A percentile compares a stretch with the other conserved stretches of the same genome.
phyloP scores from a whole-genome alignment of 2,888 invertebrate species.

The Heterodera filipjevi region DNA sequence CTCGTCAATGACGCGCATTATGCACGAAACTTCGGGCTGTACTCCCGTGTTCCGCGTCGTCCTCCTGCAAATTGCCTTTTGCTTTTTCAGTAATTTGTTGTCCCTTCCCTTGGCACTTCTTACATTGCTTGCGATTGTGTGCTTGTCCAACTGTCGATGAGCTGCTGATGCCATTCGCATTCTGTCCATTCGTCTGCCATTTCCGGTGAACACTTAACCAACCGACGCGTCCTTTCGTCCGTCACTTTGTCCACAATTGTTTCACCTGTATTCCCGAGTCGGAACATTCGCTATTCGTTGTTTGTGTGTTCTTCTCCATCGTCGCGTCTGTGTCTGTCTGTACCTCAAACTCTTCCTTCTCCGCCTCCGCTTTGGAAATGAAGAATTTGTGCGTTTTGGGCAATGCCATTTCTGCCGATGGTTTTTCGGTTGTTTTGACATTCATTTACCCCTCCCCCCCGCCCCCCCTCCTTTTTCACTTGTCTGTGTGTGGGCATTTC shows the following conservation, averaged over 20 bases:
- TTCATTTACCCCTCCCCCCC: neutral
- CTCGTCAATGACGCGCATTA: slow-evolving; percentile 41
- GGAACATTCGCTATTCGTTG: slow-evolving; percentile 21
- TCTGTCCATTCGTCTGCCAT: slow-evolving; percentile 15
- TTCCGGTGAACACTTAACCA: slow-evolving; percentile 29
- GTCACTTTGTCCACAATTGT: neutral
- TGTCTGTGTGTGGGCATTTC: slow-evolving; percentile 29
- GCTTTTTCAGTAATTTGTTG: neutral
- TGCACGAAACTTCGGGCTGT: slow-evolving; percentile 58
- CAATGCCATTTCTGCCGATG: slow-evolving; percentile 24
- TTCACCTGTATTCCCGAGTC: slow-evolving; percentile 42
- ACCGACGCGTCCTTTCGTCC: neutral
- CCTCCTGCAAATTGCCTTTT: slow-evolving; percentile 2
- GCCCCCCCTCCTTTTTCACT: neutral
- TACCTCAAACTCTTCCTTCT: slow-evolving; percentile 24
- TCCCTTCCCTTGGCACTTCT: neutral
- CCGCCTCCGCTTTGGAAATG: slow-evolving; percentile 31
- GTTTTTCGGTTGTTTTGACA: neutral
- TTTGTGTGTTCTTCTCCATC: slow-evolving; percentile 33
- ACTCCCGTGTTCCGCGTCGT: slow-evolving; percentile 44
- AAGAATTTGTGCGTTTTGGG: slow-evolving; percentile 33
- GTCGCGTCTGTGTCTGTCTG: slow-evolving; percentile 32
- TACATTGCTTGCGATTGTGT: slow-evolving; percentile 14
- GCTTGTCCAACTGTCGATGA: slow-evolving; percentile 7
- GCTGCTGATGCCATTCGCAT: neutral